Evolutionary conservation across 2,797 vertebrate species (phyloP).

Genomic region (Pangasius macronema): DNA sequence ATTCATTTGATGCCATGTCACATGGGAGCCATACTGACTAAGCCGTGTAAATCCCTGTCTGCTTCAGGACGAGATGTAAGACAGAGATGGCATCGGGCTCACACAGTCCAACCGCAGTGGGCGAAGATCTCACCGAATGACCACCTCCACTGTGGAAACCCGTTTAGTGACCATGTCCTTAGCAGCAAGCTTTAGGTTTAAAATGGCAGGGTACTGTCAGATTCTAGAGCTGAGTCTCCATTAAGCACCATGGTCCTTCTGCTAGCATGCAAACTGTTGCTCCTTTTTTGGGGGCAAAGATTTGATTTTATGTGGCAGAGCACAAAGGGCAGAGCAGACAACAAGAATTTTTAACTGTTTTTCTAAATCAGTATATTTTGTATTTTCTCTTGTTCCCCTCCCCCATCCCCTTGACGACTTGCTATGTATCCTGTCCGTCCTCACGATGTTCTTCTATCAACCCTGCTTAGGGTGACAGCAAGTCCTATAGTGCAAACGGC

Average conservation of each 20-base stretch:
- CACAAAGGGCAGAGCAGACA: constrained; percentile 59
- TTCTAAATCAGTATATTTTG: constrained; percentile 77
- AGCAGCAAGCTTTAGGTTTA: constrained; percentile 90
- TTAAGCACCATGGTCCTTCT: constrained; percentile 58
- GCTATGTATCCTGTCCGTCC: constrained; percentile 97
- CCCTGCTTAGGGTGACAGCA: constrained; percentile 99
- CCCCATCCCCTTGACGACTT: constrained; percentile 91
- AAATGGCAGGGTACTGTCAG: constrained; percentile 85
- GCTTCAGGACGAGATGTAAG: constrained; percentile 99
- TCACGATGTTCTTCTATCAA: constrained; percentile 99
- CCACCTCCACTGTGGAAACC: constrained; percentile 95
- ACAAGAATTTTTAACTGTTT: constrained; percentile 55
- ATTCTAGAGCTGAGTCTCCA: constrained; percentile 45
- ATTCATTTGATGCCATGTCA: constrained; percentile 70
- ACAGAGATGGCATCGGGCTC: constrained; percentile 99
- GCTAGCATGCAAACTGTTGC: constrained; percentile 63
- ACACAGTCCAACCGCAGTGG: constrained; percentile 98
- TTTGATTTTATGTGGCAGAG: constrained; percentile 50
- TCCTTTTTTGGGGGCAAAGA: constrained; percentile 15
- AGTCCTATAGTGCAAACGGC: constrained; percentile 98
- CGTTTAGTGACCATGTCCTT: constrained; percentile 92
- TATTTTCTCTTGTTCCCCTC: constrained; percentile 89
- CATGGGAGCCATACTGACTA: constrained; percentile 99
- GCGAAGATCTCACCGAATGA: constrained; percentile 98
- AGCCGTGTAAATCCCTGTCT: constrained; percentile 99